Evolutionary conservation across 2,888 invertebrate genomes (phyloP).

Genomic region (Spilarctia lutea): DNA sequence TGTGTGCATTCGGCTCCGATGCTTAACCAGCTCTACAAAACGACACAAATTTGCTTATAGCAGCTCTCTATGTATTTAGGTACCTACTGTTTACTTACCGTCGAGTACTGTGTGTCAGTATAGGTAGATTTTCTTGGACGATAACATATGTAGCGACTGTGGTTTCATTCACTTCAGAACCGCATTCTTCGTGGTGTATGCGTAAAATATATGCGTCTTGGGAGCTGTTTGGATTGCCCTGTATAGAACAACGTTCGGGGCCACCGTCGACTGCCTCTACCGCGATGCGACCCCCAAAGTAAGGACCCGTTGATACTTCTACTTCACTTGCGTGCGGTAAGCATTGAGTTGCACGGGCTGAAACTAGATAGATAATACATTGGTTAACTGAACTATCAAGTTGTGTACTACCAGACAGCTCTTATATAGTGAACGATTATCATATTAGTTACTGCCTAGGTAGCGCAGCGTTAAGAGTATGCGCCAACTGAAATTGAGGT

Average conservation of each 20-base stretch:
- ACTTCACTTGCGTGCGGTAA: conserved; percentile 93
- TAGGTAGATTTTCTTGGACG: conserved; percentile 93
- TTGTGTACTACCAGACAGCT: background rate
- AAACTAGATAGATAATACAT: conserved; percentile 83
- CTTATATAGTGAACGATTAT: background rate
- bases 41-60: too few relatives aligned
- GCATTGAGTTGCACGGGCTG: conserved; percentile 93
- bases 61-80: background rate
- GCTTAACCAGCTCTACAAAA: too few relatives aligned
- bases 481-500: too few relatives aligned
- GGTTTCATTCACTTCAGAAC: conserved; percentile 91
- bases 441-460: background rate
- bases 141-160: conserved; percentile 94
- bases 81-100: conserved; percentile 73
- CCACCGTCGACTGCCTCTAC: conserved; percentile 91
- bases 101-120: conserved; percentile 93
- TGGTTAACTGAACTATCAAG: background rate
- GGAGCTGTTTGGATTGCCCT: conserved; percentile 91
- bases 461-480: too few relatives aligned
- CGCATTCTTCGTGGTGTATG: conserved; percentile 91
- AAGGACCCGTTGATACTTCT: conserved; percentile 93
- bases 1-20: too few relatives aligned
- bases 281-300: conserved; percentile 92
- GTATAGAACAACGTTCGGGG: conserved; percentile 89
- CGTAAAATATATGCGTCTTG: conserved; percentile 91